Evolutionary conservation across 2,113 vertebrate species (phyloP).

Genomic region (Xenus cinereus): DNA sequence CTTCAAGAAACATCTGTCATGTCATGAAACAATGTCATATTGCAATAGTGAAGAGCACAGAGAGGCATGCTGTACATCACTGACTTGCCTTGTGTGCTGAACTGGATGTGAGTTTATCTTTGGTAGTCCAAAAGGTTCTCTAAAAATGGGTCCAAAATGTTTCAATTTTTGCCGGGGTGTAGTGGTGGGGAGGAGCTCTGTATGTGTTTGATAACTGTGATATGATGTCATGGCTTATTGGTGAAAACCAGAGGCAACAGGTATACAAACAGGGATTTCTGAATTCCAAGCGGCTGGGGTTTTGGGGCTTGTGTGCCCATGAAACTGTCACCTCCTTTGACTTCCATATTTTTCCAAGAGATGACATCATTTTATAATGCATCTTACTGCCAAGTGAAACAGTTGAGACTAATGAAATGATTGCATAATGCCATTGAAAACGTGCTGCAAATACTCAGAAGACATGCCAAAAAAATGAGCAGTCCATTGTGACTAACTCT

Average conservation of each 20-base stretch:
- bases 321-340: background rate
- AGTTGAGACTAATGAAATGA: conserved; percentile 6
- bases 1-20: background rate
- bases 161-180: background rate
- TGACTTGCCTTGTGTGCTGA: background rate
- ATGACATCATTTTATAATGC: conserved; percentile 8
- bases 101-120: background rate
- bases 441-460: background rate
- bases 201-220: background rate
- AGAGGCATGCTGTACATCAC: background rate
- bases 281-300: background rate
- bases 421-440: conserved; percentile 37
- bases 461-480: conserved; percentile 12
- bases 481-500: conserved; percentile 1
- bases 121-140: background rate
- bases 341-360: background rate
- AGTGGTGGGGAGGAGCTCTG: background rate
- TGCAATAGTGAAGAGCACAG: background rate
- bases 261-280: background rate
- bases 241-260: background rate
- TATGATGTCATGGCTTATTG: background rate
- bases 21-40: background rate
- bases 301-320: background rate
- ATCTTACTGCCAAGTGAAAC: conserved; percentile 31
- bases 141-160: background rate